These are phyloP conservation scores for Metallyticus violacea DNA, from an alignment of 2,888 invertebrate genomes.

Conservation along the genomic window DNA sequence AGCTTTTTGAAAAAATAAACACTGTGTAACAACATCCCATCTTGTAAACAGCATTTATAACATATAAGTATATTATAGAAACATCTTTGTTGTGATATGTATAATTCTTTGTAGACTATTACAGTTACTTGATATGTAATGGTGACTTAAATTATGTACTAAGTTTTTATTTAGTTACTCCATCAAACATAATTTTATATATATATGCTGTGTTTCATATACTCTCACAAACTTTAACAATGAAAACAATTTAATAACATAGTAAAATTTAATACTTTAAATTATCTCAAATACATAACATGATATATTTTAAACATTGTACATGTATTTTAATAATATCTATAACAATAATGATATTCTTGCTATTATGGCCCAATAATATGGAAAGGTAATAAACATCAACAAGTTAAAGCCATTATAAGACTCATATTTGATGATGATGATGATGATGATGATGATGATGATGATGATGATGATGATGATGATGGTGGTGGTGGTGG, in stretches of 20 bases:
- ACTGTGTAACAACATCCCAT: constrained; percentile 8
- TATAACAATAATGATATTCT: no score
- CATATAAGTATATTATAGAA: neutral
- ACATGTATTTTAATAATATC: no score
- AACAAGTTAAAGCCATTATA: no score
- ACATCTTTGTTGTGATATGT: neutral
- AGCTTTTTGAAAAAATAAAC: constrained; percentile 18
- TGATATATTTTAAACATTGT: neutral
- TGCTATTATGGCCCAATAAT: no score
- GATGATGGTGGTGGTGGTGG: no score
- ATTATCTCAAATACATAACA: neutral
- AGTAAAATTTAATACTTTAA: neutral
- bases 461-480: no score
- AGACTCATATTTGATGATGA: no score
- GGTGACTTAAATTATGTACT: neutral
- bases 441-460: no score
- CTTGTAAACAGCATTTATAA: neutral
- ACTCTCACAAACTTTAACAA: neutral
- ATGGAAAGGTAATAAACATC: no score
- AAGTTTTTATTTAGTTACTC: neutral
- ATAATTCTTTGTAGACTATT: neutral
- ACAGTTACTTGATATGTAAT: neutral
- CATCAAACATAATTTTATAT: neutral
- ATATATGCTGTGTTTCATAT: neutral
- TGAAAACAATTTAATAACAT: neutral